phyloP scores from a whole-genome alignment of 2,113 vertebrate species.

The Aplodontia rufa region DNA sequence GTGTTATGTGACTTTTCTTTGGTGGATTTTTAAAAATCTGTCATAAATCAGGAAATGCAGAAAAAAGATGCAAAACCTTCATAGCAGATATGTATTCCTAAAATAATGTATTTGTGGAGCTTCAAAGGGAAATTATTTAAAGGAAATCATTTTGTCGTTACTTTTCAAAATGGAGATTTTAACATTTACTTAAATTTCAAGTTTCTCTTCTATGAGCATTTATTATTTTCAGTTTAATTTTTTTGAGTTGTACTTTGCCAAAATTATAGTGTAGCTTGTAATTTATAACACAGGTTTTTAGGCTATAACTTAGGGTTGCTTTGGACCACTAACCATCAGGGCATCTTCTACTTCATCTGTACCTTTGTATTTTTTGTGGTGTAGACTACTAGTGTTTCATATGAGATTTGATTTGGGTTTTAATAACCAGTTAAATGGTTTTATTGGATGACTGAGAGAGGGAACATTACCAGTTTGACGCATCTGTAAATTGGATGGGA shows the following conservation, averaged over 20 bases:
- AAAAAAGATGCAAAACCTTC: background rate
- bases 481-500: background rate
- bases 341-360: background rate
- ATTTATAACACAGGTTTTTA: background rate
- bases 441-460: background rate
- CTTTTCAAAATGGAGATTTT: background rate
- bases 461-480: background rate
- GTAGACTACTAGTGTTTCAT: background rate
- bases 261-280: background rate
- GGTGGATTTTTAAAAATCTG: background rate
- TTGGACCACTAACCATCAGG: too few species aligned
- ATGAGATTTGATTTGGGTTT: background rate
- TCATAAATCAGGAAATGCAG: constrained; percentile 6
- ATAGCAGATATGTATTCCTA: background rate
- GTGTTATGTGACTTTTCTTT: constrained; percentile 33
- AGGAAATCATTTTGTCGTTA: background rate
- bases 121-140: constrained; percentile 16
- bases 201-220: background rate
- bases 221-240: background rate
- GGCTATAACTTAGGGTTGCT: background rate
- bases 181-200: background rate
- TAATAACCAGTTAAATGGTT: background rate
- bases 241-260: background rate
- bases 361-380: background rate
- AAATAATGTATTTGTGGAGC: background rate